A percentile compares a stretch with the other conserved stretches of the same genome.
Evolutionary conservation across 2,113 vertebrate species (phyloP).

Genomic region (Passer montanus): DNA sequence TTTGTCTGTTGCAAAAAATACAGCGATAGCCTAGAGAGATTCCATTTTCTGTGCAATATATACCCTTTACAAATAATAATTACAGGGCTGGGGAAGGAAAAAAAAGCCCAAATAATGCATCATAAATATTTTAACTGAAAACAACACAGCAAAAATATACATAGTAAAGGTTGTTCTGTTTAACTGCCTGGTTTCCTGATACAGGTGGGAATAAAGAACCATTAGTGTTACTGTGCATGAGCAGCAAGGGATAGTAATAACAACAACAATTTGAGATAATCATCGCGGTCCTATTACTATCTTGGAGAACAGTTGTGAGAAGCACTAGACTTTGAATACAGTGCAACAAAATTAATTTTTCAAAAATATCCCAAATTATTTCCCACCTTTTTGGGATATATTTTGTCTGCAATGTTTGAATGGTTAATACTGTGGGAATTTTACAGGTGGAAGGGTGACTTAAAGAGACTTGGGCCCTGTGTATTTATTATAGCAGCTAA

Average conservation of each 20-base stretch:
- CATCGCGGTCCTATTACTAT: background rate
- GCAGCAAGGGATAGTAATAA: background rate
- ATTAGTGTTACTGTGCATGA: background rate
- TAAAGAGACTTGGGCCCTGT: background rate
- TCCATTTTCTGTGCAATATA: background rate
- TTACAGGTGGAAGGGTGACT: background rate
- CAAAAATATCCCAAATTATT: background rate
- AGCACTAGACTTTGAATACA: background rate
- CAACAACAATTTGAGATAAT: background rate
- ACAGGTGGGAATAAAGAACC: slow-evolving; percentile 14
- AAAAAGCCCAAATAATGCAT: background rate
- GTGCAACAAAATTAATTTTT: slow-evolving; percentile 11
- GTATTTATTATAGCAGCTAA: background rate
- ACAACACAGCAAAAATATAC: background rate
- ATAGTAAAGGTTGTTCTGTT: background rate
- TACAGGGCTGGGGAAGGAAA: background rate
- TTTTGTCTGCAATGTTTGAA: background rate
- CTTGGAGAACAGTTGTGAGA: background rate
- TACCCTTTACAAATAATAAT: background rate
- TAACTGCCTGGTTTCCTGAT: slow-evolving; percentile 35
- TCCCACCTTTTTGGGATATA: background rate
- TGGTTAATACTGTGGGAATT: background rate
- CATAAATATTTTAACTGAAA: slow-evolving; percentile 29
- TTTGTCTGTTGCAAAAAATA: background rate
- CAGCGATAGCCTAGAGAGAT: background rate